phyloP scores from a whole-genome alignment of 1,140 invertebrate genomes.

The Drosophila jambulina region DNA sequence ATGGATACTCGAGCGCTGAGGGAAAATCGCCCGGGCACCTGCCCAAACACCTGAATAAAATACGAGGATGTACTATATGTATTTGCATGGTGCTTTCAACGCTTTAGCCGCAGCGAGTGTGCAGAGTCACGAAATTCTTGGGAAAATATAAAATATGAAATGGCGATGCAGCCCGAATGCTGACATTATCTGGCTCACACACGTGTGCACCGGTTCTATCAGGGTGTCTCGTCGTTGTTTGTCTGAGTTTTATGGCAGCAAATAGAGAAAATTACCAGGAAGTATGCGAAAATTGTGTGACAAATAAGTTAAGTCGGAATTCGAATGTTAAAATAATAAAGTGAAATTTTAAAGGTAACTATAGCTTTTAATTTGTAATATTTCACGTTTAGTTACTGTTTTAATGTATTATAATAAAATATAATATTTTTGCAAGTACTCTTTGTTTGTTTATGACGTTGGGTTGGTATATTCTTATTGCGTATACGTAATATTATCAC shows the following conservation, averaged over 20 bases:
- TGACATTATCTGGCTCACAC: slow-evolving; percentile 14
- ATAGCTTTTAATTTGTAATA: not conserved
- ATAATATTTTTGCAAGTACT: not conserved
- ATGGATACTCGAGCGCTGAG: not conserved
- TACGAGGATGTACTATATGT: slow-evolving; percentile 6
- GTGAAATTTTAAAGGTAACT: not conserved
- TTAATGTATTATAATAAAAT: not conserved
- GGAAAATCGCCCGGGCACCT: slow-evolving; percentile 14
- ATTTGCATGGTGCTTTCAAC: slow-evolving; percentile 37
- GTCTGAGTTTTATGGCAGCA: not conserved
- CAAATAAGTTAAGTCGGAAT: not conserved
- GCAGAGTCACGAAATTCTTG: slow-evolving; percentile 35
- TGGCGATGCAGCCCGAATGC: slow-evolving; percentile 34
- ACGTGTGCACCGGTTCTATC: not conserved
- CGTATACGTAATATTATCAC: not conserved
- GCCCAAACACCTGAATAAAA: slow-evolving; percentile 14
- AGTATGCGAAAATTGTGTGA: not conserved
- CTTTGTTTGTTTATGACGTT: too few relatives aligned
- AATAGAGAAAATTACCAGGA: not conserved
- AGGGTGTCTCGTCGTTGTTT: slow-evolving; percentile 1
- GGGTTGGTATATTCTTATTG: not conserved
- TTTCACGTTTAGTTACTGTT: not conserved
- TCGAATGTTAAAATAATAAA: too few relatives aligned
- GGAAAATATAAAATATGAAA: slow-evolving; percentile 35
- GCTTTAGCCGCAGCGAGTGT: slow-evolving; percentile 25